Evolutionary conservation across 2,888 invertebrate species (phyloP).

Genomic region (Drosophila picticornis): DNA sequence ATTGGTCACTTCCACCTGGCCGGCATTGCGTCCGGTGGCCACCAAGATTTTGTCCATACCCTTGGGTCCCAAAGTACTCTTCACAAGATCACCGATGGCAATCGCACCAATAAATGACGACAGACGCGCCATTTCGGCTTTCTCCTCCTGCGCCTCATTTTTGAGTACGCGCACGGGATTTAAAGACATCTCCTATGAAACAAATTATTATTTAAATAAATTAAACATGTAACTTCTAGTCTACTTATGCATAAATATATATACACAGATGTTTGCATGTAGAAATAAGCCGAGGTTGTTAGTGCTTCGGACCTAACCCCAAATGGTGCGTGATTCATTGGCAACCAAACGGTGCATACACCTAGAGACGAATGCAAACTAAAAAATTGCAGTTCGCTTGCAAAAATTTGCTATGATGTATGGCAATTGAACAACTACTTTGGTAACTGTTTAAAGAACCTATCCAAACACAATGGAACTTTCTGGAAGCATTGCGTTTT

Average conservation of each 20-base stretch:
- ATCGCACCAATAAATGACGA: constrained; percentile 99
- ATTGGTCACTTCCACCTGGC: constrained; percentile 97
- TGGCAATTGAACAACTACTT: neutral
- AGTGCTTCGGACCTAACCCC: constrained; percentile 60
- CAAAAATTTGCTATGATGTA: constrained; percentile 2
- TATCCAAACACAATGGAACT: constrained; percentile 47
- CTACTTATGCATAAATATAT: constrained; percentile 8
- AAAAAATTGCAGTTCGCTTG: constrained; percentile 19
- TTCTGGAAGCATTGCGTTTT: constrained; percentile 59
- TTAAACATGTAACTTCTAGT: neutral
- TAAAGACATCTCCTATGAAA: constrained; percentile 89
- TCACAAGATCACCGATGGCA: constrained; percentile 99
- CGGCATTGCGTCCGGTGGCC: constrained; percentile 91
- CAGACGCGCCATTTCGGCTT: constrained; percentile 97
- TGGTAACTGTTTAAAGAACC: neutral
- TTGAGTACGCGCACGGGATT: constrained; percentile 98
- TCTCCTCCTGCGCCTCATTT: constrained; percentile 98
- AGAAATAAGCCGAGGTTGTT: neutral
- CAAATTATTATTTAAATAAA: constrained; percentile 1
- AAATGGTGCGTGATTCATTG: constrained; percentile 69
- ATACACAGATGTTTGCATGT: constrained; percentile 12
- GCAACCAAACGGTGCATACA: constrained; percentile 36
- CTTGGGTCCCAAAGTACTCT: constrained; percentile 99
- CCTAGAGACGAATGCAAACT: constrained; percentile 42
- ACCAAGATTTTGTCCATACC: constrained; percentile 98